Conservation (phyloP, 2,113 vertebrate genomes). For the Pedionomus torquatus region DNA sequence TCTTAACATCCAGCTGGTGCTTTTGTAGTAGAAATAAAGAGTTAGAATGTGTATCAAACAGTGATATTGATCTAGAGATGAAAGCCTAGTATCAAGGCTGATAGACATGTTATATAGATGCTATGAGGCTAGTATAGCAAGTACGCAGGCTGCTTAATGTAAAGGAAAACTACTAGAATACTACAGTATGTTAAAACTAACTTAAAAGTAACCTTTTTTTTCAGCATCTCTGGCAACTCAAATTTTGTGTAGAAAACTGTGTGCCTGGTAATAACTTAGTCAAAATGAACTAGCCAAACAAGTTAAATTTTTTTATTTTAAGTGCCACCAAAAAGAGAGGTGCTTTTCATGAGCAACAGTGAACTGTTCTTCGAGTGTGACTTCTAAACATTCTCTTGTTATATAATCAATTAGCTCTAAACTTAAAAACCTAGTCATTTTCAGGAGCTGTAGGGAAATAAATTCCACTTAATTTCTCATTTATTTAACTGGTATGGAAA, state of each 20-base stretch:
- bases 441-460: background rate
- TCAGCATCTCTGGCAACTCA: background rate
- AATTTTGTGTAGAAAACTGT: background rate
- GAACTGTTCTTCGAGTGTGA: background rate
- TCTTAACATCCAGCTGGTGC: background rate
- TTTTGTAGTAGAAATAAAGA: background rate
- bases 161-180: background rate
- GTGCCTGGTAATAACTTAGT: background rate
- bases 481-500: background rate
- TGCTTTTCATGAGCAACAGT: background rate
- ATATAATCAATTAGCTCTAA: background rate
- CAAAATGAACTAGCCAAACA: background rate
- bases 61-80: conserved; percentile 17
- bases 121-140: background rate
- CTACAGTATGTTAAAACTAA: background rate
- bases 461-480: background rate
- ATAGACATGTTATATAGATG: background rate
- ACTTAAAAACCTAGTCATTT: background rate
- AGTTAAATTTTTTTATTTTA: background rate
- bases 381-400: background rate
- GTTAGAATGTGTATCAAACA: background rate
- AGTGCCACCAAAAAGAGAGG: background rate
- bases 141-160: background rate
- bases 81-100: background rate
- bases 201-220: background rate